Percentiles rank a stretch among this genome's conserved stretches.
phyloP scores from a whole-genome alignment of 2,888 invertebrate species.

The Eudemis profundana region DNA sequence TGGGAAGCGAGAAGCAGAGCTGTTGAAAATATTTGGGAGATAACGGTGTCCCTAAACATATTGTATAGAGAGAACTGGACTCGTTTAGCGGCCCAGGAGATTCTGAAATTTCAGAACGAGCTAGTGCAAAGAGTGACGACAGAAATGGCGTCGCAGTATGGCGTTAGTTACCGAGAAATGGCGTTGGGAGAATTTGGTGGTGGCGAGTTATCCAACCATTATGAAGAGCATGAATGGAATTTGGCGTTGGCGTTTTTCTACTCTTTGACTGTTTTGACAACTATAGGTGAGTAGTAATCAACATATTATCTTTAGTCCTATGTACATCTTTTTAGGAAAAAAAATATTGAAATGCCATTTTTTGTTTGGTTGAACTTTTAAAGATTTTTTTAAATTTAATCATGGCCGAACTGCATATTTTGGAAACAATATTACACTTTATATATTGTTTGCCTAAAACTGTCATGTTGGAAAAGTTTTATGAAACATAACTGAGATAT shows the following conservation, averaged over 20 bases:
- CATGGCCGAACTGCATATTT: too few species aligned
- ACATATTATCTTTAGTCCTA: not conserved
- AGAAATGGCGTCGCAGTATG: constrained; percentile 88
- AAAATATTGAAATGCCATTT: too few species aligned
- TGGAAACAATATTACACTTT: too few species aligned
- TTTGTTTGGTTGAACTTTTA: too few species aligned
- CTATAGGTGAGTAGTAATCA: constrained; percentile 89
- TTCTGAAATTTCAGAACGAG: constrained; percentile 93
- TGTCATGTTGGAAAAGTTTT: too few species aligned
- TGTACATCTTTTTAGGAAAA: too few species aligned
- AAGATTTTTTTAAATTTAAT: too few species aligned
- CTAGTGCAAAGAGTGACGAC: constrained; percentile 91
- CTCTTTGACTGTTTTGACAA: constrained; percentile 96
- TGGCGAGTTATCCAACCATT: constrained; percentile 72
- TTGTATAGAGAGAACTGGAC: constrained; percentile 96
- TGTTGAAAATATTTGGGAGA: constrained; percentile 96
- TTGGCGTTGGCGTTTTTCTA: constrained; percentile 96
- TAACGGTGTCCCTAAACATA: constrained; percentile 94
- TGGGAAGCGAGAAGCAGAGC: constrained; percentile 85
- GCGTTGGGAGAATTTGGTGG: constrained; percentile 79
- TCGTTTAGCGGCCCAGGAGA: constrained; percentile 90
- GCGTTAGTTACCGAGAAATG: constrained; percentile 82
- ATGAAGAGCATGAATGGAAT: constrained; percentile 92
- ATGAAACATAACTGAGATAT: too few species aligned
- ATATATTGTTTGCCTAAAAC: too few species aligned